Evolutionary conservation across 2,888 invertebrate species (phyloP).

Genomic region (Tachystola acroxantha): DNA sequence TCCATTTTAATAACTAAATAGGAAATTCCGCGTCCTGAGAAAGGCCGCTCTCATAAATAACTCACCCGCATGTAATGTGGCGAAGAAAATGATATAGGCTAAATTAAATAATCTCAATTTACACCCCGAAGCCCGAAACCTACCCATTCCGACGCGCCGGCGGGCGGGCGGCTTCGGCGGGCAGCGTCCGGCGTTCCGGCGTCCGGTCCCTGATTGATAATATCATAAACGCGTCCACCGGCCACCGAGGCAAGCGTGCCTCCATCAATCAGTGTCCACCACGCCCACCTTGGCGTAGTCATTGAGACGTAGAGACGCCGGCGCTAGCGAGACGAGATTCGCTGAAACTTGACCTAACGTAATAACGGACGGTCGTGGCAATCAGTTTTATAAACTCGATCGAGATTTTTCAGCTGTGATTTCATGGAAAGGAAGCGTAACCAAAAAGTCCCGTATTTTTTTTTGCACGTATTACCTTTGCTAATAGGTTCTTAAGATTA

Average conservation of each 20-base stretch:
- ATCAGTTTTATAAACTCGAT: no score
- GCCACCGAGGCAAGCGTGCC: slow-evolving; percentile 5
- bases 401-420: no score
- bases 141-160: not conserved
- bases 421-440: no score
- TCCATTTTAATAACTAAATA: no score
- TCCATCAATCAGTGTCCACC: slow-evolving; percentile 15
- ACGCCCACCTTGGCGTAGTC: not conserved
- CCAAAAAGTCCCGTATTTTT: no score
- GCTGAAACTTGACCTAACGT: not conserved
- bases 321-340: not conserved
- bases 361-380: not conserved
- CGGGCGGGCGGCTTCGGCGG: slow-evolving; percentile 1
- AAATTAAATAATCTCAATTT: not conserved
- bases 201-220: slow-evolving; percentile 12
- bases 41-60: no score
- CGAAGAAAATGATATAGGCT: no score
- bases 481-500: no score
- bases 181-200: slow-evolving; percentile 1
- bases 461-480: no score
- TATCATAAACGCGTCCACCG: slow-evolving; percentile 11
- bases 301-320: no score
- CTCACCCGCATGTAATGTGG: no score
- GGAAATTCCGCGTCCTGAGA: no score
- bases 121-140: not conserved